Percentiles rank a stretch among this genome's conserved stretches.
These are phyloP conservation scores for Charina bottae DNA, from an alignment of 2,113 vertebrate species.

Conservation along the genomic window DNA sequence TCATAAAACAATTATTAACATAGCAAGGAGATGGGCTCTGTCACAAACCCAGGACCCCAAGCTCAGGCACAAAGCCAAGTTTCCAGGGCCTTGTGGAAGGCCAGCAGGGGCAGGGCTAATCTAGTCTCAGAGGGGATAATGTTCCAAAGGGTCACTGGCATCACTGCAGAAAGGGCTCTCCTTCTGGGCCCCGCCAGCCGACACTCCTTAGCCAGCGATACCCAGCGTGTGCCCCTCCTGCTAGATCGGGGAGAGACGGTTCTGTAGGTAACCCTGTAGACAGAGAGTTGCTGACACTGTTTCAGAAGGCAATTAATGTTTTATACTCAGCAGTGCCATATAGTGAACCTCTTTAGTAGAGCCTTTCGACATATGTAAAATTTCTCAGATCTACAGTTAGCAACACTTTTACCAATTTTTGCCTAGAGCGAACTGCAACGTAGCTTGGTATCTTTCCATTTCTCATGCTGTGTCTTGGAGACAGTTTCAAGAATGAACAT, in stretches of 20 bases:
- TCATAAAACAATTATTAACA: neutral
- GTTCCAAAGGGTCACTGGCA: neutral
- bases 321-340: neutral
- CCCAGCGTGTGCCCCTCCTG: neutral
- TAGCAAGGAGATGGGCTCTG: neutral
- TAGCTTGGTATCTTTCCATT: neutral
- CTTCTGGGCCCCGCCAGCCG: neutral
- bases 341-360: neutral
- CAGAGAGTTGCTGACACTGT: neutral
- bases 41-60: neutral
- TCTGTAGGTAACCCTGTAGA: neutral
- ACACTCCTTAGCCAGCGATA: neutral
- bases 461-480: neutral
- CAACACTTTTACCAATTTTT: neutral
- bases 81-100: neutral
- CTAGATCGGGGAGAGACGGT: neutral
- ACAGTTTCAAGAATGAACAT: neutral
- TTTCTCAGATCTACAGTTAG: neutral
- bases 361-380: neutral
- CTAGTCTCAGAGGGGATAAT: neutral
- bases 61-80: neutral
- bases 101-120: neutral
- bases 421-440: neutral
- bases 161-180: neutral
- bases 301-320: neutral